A percentile compares a stretch with the other conserved stretches of the same genome.
These are phyloP conservation scores for Mythimna pallens DNA, from an alignment of 2,888 invertebrate species.

Conservation along the genomic window DNA sequence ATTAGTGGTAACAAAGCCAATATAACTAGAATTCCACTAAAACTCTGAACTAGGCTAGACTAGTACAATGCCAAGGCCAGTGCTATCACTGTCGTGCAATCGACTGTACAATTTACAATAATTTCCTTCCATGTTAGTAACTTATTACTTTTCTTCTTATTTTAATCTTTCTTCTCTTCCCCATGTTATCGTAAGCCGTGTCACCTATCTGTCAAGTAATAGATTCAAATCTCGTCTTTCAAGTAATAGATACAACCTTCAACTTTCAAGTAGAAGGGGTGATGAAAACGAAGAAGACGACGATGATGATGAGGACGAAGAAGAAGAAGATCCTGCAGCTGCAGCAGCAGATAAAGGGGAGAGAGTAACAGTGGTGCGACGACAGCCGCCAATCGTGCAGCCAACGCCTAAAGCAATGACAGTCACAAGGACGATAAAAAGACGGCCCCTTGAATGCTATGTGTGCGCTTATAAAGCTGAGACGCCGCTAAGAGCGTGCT, in stretches of 20 bases:
- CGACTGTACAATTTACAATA: background rate
- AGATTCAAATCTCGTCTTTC: conserved; percentile 45
- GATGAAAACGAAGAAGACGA: conserved; percentile 75
- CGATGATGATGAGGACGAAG: conserved; percentile 78
- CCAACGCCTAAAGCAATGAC: conserved; percentile 65
- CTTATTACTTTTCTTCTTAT: conserved; percentile 25
- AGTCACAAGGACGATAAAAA: conserved; percentile 75
- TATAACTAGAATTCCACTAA: background rate
- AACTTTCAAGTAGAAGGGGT: conserved; percentile 56
- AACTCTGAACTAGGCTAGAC: background rate
- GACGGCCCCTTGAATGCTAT: conserved; percentile 83
- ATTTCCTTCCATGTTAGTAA: background rate
- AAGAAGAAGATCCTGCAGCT: conserved; percentile 63
- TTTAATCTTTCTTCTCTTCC: conserved; percentile 33
- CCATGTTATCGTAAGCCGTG: conserved; percentile 33
- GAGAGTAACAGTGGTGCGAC: conserved; percentile 62
- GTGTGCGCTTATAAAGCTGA: conserved; percentile 84
- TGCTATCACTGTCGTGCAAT: background rate
- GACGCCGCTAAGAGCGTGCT: conserved; percentile 78
- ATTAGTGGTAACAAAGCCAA: background rate
- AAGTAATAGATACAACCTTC: conserved; percentile 60
- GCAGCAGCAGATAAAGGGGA: conserved; percentile 57
- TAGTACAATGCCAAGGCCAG: background rate
- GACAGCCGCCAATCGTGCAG: conserved; percentile 59
- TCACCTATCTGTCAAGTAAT: conserved; percentile 39